These are phyloP conservation scores for Herpetotheres cachinnans DNA, from an alignment of 2,113 vertebrate genomes.

Conservation along the genomic window DNA sequence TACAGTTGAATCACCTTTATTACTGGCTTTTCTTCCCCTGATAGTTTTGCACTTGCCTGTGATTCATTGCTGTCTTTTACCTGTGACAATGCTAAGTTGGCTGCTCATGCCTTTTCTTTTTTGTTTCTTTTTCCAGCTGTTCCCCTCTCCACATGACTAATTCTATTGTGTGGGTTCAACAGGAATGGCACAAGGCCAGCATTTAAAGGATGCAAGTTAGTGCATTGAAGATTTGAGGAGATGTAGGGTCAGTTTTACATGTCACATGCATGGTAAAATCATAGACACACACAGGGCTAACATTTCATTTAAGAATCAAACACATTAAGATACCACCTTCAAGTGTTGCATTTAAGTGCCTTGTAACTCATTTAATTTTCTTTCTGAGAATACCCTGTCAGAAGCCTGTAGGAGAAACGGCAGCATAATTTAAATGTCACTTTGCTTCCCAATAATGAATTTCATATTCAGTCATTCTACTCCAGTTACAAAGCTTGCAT, in stretches of 20 bases:
- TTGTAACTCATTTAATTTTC: slow-evolving; percentile 48
- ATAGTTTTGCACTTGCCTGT: neutral
- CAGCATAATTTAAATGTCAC: slow-evolving; percentile 55
- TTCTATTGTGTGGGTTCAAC: neutral
- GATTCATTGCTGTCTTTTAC: neutral
- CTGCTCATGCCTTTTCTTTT: neutral
- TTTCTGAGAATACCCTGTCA: slow-evolving; percentile 23
- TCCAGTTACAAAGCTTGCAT: neutral
- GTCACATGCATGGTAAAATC: neutral
- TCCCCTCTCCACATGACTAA: neutral
- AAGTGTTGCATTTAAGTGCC: slow-evolving; percentile 16
- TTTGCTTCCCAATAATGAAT: slow-evolving; percentile 22
- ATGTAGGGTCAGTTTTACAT: neutral
- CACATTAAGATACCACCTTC: slow-evolving; percentile 12
- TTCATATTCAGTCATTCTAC: neutral
- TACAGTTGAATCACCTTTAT: neutral
- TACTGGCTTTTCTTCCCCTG: neutral
- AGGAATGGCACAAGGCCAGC: neutral
- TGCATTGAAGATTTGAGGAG: neutral
- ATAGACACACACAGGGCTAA: neutral
- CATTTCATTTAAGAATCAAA: slow-evolving; percentile 4
- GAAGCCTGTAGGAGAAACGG: slow-evolving; percentile 22
- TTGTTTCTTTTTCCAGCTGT: neutral
- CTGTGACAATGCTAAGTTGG: neutral
- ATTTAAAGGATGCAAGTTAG: neutral